These are phyloP conservation scores for Erinaceus europaeus DNA, from an alignment of 2,113 vertebrate species.

Conservation along the genomic window DNA sequence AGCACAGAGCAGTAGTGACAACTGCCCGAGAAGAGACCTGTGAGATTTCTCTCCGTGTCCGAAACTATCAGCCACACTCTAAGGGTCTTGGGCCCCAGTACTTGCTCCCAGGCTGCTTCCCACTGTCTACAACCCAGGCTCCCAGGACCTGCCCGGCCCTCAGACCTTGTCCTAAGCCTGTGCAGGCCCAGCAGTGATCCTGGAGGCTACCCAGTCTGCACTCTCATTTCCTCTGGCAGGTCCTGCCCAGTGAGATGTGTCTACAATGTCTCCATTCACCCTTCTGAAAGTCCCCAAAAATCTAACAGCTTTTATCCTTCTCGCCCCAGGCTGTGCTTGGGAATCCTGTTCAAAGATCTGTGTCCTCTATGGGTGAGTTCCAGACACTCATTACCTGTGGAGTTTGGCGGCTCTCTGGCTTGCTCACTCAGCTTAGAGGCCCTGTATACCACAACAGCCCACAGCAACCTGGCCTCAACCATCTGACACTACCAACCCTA, in stretches of 20 bases:
- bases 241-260: neutral
- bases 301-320: neutral
- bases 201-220: too few species aligned
- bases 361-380: neutral
- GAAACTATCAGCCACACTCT: too few species aligned
- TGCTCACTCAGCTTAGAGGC: neutral
- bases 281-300: neutral
- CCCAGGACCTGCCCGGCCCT: neutral
- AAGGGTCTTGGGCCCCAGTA: neutral
- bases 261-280: neutral
- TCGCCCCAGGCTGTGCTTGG: neutral
- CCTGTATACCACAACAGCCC: neutral
- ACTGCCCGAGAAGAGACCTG: fast-evolving
- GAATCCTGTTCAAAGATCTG: neutral
- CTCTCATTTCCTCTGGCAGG: neutral
- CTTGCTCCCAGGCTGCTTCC: neutral
- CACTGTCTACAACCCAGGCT: neutral
- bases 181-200: too few species aligned
- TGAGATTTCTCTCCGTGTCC: too few species aligned
- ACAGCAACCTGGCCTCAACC: neutral
- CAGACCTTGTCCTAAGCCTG: neutral
- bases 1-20: slow-evolving; percentile 2
- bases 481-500: too few species aligned
- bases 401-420: neutral
- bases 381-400: neutral